Percentiles rank a stretch among this genome's conserved stretches.
These are phyloP conservation scores for honey bee (Apis mellifera) DNA, from an alignment of 1,140 invertebrate genomes.

Conservation along the genomic window Amel_HAv3.1 CM009936.2:17572001-17572500, in stretches of 20 bases:
- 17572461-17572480: no score
- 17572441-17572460: no score
- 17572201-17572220: slow-evolving; percentile 64
- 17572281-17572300: slow-evolving; percentile 54
- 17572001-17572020: neutral
- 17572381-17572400: neutral
- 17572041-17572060: no score
- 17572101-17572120: neutral
- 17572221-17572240: slow-evolving; percentile 71
- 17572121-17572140: no score
- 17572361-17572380: slow-evolving; percentile 26
- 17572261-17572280: slow-evolving; percentile 60
- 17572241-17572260: slow-evolving; percentile 75
- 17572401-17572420: no score
- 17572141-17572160: no score
- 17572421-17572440: no score
- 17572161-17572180: slow-evolving; percentile 16
- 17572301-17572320: neutral
- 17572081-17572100: slow-evolving; percentile 1
- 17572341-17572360: slow-evolving; percentile 42
- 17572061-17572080: neutral
- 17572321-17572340: slow-evolving; percentile 31
- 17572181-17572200: slow-evolving; percentile 52
- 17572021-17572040: neutral
- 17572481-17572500: no score